Evolutionary conservation across 2,797 vertebrate species (phyloP).

Genomic region (Xyrichtys novacula): DNA sequence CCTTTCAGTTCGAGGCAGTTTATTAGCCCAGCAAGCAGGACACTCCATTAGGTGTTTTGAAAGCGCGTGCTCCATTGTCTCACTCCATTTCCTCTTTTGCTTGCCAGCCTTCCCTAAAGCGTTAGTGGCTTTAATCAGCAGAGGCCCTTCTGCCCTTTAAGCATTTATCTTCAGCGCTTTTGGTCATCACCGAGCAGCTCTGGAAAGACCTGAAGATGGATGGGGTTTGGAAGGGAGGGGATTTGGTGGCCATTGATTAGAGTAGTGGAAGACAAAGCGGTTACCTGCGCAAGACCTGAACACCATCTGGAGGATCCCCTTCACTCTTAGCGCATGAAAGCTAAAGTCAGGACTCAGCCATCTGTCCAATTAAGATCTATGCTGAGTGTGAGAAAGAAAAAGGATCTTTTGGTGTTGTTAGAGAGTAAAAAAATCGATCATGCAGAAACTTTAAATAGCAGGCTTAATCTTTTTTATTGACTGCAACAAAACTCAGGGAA

Average conservation of each 20-base stretch:
- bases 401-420: conserved; percentile 16
- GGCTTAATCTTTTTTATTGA: conserved; percentile 51
- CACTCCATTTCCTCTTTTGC: conserved; percentile 79
- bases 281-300: conserved; percentile 65
- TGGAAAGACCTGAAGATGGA: conserved; percentile 73
- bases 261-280: conserved; percentile 66
- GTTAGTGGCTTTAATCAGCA: conserved; percentile 74
- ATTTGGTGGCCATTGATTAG: conserved; percentile 74
- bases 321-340: conserved; percentile 30
- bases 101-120: conserved; percentile 70
- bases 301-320: conserved; percentile 61
- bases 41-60: conserved; percentile 83
- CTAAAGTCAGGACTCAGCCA: conserved; percentile 48
- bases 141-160: conserved; percentile 61
- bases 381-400: background rate
- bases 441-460: conserved; percentile 34
- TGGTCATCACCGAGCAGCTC: conserved; percentile 59
- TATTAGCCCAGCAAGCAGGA: conserved; percentile 80
- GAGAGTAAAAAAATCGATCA: conserved; percentile 10
- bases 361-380: conserved; percentile 36
- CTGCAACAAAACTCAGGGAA: conserved; percentile 43
- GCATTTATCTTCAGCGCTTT: conserved; percentile 76
- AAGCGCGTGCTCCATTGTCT: conserved; percentile 73
- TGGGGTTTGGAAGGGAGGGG: conserved; percentile 64
- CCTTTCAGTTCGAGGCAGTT: conserved; percentile 83